Base-by-base conservation (phyloP, 2,797 vertebrate genomes). In the Cynopterus sphinx region DNA sequence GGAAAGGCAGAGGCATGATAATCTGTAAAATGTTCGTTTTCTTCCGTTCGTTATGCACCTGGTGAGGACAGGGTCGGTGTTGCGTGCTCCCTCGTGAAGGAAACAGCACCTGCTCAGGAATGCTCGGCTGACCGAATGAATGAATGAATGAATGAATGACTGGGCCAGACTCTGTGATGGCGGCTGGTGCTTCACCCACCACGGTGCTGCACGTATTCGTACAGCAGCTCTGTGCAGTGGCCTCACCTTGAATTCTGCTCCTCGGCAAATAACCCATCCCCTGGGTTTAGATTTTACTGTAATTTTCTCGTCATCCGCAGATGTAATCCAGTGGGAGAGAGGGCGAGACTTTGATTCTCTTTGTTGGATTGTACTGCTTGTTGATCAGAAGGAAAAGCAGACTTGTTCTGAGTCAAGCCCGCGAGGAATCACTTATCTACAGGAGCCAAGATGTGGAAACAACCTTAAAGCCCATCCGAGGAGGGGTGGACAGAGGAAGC, bases 371-470 rank as follows among this genome's bases (percentile, higher is more conserved):
- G 87, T 36, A 36, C 21, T 57, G 12, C 3, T 1, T 13, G 17
- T 33, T 73, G 63, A 13, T 94, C 19, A 19, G 61, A 74, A 71
- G 75, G 28, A 71, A 95, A 87, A 84, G 31, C 17, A n/a, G 83
- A 51, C 8, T 22, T 71, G 24, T 2, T 46, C 24, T 39, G 49
- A 49, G 8, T 19, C 89, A 65, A 92, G 26, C 36, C 55, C 8
- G 33, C 87, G 33, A 81, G 41, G 10, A 78, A n/a, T 61, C 2
- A 53, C 21, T 57, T 39, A 39, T 55, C 36, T 57, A 39, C 53
- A 57, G 16, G 39, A 78, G 51, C 51, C 46, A 55, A 9, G 51
- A 36, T 39, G 36, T 9, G 33, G 51, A 26, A 77, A 28, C 39
- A 57, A 28, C 51, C 22, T 17, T 39, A 36, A 16, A 55, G 51